Conservation (phyloP, 2,797 vertebrate genomes). For the Callimico goeldii region DNA sequence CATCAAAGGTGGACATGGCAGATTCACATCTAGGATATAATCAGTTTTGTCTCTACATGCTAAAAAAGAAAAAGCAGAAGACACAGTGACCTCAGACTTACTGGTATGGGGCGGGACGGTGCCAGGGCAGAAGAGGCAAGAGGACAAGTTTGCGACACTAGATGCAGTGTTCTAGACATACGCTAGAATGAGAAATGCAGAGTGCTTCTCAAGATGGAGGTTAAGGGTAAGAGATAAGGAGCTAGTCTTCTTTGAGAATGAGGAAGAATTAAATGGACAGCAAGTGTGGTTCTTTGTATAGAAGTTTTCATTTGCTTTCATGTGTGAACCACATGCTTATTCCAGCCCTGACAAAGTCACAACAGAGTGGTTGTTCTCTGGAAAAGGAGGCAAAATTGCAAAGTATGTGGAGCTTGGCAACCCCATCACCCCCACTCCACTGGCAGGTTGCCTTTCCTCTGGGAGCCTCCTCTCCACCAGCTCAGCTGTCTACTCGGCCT, state of each 20-base stretch:
- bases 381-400: not conserved
- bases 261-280: not conserved
- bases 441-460: too few species aligned
- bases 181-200: not conserved
- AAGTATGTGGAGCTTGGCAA: not conserved
- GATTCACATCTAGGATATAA: not conserved
- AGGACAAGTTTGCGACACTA: not conserved
- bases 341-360: not conserved
- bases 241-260: not conserved
- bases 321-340: not conserved
- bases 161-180: not conserved
- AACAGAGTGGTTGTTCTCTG: not conserved
- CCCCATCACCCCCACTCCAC: not conserved
- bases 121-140: accelerated
- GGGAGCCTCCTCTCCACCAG: not conserved
- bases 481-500: not conserved
- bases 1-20: not conserved
- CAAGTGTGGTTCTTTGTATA: not conserved
- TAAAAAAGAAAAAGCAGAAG: not conserved
- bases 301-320: not conserved
- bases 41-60: not conserved
- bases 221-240: not conserved
- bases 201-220: not conserved
- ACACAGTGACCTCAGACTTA: accelerated
- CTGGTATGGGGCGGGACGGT: accelerated